Base-by-base conservation (phyloP, 2,888 invertebrate genomes). In the Heliconius hortense region DNA sequence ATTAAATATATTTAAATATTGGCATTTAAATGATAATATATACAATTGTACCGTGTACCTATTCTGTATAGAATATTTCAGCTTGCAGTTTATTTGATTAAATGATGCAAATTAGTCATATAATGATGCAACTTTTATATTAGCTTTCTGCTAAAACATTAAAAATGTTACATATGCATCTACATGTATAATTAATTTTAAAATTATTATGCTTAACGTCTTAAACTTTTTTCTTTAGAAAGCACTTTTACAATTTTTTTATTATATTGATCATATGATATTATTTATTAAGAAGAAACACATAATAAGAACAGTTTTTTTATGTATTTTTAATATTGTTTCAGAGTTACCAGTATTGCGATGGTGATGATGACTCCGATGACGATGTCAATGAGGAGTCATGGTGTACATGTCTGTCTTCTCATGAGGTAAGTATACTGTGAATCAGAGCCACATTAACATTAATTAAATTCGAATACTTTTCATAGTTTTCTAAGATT, bases 351-450 rank as follows among this genome's bases (percentile, higher is more conserved):
- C 83, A 84, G 69, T 91, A 87, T 76, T 88, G 87, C 78, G 87
- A 89, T 72, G 89, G 84, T 0, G 90, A 92, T 60, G 91, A 92
- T 31, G 93, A 93, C 79, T 93, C 92, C 0, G 93, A 92, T n/a
- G 91, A 92, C 18, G 94, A 92, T 24, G 82, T 85, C 24, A 85
- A 86, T 59, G 92, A 90, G 76, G 91, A 91, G 67, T 82, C 89
- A 0, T 90, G 89, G 87, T 94, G 94, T 80, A 94, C 93, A 2
- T 94, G 94, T 81, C 84, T 93, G 0, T 93, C 94, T 2, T 91
- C 93, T 0, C 92, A 91, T 77, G 93, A 92, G 88, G 93, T 70
- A 43, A 71, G 70, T 68, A n/a, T 43, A 18, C 24, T 24, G 24
- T 59, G 8, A 59, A 8, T 56, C 21, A n/a, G 56, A n/a, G n/a